Conservation (phyloP, 2,888 invertebrate genomes). For the Nemapogon koenigi region DNA sequence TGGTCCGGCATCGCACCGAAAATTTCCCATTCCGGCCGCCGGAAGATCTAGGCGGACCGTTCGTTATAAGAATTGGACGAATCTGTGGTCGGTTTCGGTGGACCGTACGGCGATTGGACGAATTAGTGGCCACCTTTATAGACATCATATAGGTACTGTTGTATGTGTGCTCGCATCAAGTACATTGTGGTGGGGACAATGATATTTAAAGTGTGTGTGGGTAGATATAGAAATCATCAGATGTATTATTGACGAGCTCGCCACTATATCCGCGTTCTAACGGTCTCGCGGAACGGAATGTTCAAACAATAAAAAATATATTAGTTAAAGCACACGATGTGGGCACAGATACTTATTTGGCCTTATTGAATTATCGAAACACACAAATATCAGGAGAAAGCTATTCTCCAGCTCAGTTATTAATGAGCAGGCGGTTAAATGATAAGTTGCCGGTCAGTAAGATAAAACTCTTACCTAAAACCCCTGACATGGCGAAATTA, state of each 20-base stretch:
- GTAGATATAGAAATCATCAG: no score
- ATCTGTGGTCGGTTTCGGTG: no score
- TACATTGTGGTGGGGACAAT: no score
- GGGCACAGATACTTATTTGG: constrained; percentile 14
- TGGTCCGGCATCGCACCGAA: no score
- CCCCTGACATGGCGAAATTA: not conserved
- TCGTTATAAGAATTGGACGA: no score
- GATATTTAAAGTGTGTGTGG: no score
- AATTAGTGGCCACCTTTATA: no score
- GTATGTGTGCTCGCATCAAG: no score
- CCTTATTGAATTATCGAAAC: constrained; percentile 15
- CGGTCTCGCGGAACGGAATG: constrained; percentile 1
- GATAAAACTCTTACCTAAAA: constrained; percentile 3
- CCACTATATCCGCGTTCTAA: constrained; percentile 2
- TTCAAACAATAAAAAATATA: constrained; percentile 7
- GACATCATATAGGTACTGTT: no score
- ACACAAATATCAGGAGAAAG: constrained; percentile 11
- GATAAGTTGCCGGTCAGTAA: constrained; percentile 11
- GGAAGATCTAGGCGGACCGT: no score
- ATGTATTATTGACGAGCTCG: not conserved
- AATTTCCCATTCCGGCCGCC: no score
- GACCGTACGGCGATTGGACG: no score
- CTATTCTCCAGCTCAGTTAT: constrained; percentile 13
- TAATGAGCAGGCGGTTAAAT: constrained; percentile 16
- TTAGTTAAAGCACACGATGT: constrained; percentile 11